Evolutionary conservation across 2,113 vertebrate species (phyloP), one percentile per base, ranked within the genome.

Genomic region (Centropus unirufus): DNA sequence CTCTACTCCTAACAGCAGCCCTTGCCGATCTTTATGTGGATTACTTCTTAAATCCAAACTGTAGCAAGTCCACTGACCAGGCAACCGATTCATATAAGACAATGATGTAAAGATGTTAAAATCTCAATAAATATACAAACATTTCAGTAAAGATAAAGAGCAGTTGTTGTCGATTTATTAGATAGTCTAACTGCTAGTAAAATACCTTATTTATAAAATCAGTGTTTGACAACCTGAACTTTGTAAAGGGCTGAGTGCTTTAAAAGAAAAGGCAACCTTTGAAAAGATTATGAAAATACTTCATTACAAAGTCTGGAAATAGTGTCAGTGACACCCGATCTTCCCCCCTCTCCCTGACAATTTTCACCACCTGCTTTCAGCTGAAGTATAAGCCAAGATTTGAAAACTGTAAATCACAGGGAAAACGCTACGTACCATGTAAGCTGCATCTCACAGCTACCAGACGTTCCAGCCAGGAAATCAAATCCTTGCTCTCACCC

Each of bases 351-450:
- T 78, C 49, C 21, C 61, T 40, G 44, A 72, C 44, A 92, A 81
- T 87, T 92, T 92, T 84, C 69, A 89, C 54, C 87, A 91, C 81
- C 87, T 87, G 66, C 66, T 82, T 89, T 87, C 52, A 75, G 49
- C 80, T 94, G 11, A 89, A 89, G 69, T 57, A 82, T 22, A 92
- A 92, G 66, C 61, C 83, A 91, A 75, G 92, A 68, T 63, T 47
- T 89, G 44, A 85, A 91, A 93, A 85, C 91, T 42, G 61, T 68
- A 87, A 87, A 92, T 87, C 66, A 58, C 46, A 82, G 24, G 29
- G 59, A 82, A 97, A 91, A 89, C 5, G 18, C 87, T 26, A 52
- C 5, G 3, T 62, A 63, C 29, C 5, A 0, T 4, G 26, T 58
- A 85, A 83, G 59, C 67, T 62, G 84, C 73, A 89, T 63, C 73